Conservation (phyloP, 2,113 vertebrate genomes). For the Notothenia rossii region DNA sequence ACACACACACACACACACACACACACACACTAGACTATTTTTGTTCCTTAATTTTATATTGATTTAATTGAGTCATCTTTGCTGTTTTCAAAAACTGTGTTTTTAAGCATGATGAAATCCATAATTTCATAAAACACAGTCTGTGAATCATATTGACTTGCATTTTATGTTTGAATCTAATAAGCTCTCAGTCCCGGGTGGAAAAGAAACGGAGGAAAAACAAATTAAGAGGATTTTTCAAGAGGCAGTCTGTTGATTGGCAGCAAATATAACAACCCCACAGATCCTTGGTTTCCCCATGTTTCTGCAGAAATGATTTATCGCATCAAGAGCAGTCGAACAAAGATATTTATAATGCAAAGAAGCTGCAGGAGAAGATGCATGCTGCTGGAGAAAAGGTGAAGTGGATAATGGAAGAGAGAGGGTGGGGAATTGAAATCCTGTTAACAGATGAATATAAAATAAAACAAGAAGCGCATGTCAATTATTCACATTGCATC, state of each 20-base stretch:
- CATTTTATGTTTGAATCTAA: neutral
- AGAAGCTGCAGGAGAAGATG: slow-evolving; percentile 1
- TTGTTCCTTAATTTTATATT: too few relatives aligned
- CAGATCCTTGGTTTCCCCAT: neutral
- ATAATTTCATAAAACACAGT: neutral
- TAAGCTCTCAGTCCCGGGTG: slow-evolving; percentile 3
- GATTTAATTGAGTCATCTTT: neutral
- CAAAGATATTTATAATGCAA: slow-evolving; percentile 12
- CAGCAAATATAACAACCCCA: slow-evolving; percentile 4
- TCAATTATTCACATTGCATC: neutral
- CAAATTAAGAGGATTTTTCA: slow-evolving; percentile 4
- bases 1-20: slow-evolving; percentile 8
- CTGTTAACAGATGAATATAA: neutral
- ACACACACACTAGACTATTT: neutral
- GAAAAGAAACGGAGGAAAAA: slow-evolving; percentile 4
- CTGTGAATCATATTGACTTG: slow-evolving; percentile 13
- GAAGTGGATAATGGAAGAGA: neutral
- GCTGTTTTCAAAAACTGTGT: neutral
- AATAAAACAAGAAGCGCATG: neutral
- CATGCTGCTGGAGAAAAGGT: neutral
- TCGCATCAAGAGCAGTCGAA: slow-evolving; percentile 24
- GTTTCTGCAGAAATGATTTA: slow-evolving; percentile 20
- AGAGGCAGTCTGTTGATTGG: slow-evolving; percentile 10
- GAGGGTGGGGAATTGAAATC: neutral
- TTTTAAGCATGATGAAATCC: neutral